Conservation (phyloP, 2,113 vertebrate species). For the Toxostoma redivivum region DNA sequence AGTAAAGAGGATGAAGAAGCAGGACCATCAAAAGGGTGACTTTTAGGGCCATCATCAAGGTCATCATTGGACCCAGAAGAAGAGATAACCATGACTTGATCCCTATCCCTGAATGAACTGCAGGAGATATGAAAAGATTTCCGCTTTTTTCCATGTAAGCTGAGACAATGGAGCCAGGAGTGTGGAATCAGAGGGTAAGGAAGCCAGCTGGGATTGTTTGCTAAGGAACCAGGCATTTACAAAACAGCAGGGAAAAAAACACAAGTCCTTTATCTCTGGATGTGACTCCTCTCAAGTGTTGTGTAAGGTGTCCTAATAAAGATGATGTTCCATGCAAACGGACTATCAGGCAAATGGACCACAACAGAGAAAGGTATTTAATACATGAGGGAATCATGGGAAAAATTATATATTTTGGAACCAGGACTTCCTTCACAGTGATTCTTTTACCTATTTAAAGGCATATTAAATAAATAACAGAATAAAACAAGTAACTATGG, state of each 20-base stretch:
- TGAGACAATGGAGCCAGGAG: neutral
- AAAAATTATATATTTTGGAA: neutral
- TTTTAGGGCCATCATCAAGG: neutral
- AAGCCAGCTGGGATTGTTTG: neutral
- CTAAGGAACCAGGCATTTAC: neutral
- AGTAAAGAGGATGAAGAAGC: neutral
- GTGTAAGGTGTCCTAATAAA: neutral
- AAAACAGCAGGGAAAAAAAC: neutral
- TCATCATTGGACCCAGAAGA: neutral
- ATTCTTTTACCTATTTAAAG: neutral
- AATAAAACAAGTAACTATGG: neutral
- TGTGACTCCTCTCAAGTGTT: no score
- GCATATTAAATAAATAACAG: neutral
- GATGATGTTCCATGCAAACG: neutral
- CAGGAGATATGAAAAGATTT: neutral
- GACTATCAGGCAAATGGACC: neutral
- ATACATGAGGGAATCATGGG: neutral
- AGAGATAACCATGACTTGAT: neutral
- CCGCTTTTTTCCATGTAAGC: neutral
- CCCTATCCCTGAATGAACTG: neutral
- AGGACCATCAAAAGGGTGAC: neutral
- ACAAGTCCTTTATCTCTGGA: neutral
- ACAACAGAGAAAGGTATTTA: neutral
- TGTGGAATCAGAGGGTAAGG: neutral
- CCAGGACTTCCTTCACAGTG: neutral